These are phyloP conservation scores for Brachymystax lenok DNA, from an alignment of 2,797 vertebrate species.

Conservation along the genomic window DNA sequence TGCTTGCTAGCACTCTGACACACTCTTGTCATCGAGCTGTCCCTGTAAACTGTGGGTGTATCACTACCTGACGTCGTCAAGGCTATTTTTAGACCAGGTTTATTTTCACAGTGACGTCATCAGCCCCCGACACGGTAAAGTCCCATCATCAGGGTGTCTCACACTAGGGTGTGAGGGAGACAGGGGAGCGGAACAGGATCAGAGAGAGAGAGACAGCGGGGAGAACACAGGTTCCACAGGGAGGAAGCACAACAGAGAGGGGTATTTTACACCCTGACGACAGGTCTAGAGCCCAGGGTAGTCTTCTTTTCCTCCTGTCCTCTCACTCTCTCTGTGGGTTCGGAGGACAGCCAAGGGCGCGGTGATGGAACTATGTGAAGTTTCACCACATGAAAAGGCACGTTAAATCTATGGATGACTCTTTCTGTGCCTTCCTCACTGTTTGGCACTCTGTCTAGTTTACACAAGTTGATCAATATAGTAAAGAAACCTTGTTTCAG, in stretches of 20 bases:
- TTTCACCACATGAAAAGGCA: neutral
- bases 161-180: conserved; percentile 23
- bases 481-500: neutral
- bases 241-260: neutral
- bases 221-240: neutral
- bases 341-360: neutral
- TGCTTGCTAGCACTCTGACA: neutral
- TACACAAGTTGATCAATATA: neutral
- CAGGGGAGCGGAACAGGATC: neutral
- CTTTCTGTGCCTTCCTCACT: neutral
- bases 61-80: conserved; percentile 1
- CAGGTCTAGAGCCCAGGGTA: neutral
- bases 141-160: conserved; percentile 17
- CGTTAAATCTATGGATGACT: neutral
- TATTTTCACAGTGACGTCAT: conserved; percentile 46
- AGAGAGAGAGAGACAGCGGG: neutral
- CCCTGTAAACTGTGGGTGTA: conserved; percentile 12
- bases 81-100: conserved; percentile 43
- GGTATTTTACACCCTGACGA: neutral
- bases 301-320: neutral
- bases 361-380: neutral
- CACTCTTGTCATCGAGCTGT: conserved; percentile 25
- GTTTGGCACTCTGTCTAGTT: neutral
- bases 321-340: neutral
- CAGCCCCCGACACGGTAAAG: conserved; percentile 10